Evolutionary conservation across 2,797 vertebrate species (phyloP), one percentile per base, ranked within the genome.

Genomic region (Enteromius thamalakanensis): DNA sequence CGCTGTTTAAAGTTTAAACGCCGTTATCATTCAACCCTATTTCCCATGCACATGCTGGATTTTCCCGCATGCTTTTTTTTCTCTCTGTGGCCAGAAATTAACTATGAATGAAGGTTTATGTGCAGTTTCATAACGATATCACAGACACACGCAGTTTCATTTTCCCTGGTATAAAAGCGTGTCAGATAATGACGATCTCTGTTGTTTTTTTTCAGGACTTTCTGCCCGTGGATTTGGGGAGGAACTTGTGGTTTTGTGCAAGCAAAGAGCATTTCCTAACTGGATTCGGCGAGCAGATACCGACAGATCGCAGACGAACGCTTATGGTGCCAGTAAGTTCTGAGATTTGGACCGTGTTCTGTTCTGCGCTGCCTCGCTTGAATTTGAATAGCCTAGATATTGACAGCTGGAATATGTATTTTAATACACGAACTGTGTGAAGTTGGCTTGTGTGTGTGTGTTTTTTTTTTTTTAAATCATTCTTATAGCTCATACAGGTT

Each of bases 241-340:
- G 83, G 87, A 89, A 86, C 84, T 89, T 86, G 85, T 83, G 87
- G 45, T 80, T 88, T 89, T 89, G 76, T 77, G 89, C 84, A 79
- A 87, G 83, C 86, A 82, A 86, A 74, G 85, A 89, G 62, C 85
- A 71, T 90, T 90, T 92, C 87, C 87, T 85, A 86, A 83, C 89
- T 88, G 87, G 86, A 91, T 83, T 89, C 88, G 85, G 82, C 47
- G 53, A 84, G 87, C 70, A 89, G 86, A 89, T 89, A 86, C 74
- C 83, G 86, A 89, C 85, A 62, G 75, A 83, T 90, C 76, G 15
- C 86, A 87, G 89, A 91, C 82, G 68, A 71, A 83, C 85, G 87
- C 90, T 80, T 85, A 87, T 92, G 89, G 86, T 92, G 89, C 83
- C 90, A 90, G 90, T 89, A 88, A 94, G 91, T 93, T 91, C 81